Percentiles rank a stretch among this genome's conserved stretches.
Conservation (phyloP, 35 echinoderm and acorn worm species). For the Lytechinus variegatus region DNA sequence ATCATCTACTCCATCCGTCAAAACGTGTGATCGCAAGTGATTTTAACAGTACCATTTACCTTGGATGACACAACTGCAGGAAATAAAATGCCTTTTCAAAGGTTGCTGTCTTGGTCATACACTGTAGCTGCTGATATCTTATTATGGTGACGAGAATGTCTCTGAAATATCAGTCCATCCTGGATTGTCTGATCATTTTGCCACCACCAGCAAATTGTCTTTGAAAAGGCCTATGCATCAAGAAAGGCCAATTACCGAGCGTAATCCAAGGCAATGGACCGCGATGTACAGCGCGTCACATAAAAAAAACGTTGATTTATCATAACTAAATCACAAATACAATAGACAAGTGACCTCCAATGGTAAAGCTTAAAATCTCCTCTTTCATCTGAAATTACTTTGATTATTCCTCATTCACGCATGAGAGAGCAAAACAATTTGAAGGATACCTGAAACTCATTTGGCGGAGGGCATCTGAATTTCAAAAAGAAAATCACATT, state of each 20-base stretch:
- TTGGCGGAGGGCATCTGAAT: too few relatives aligned
- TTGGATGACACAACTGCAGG: neutral
- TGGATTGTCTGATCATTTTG: conserved; percentile 48
- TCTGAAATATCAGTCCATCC: neutral
- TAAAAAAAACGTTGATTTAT: too few relatives aligned
- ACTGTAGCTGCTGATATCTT: conserved; percentile 30
- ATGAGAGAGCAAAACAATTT: too few relatives aligned
- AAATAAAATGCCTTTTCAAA: neutral
- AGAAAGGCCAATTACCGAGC: neutral
- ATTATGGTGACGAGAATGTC: conserved; percentile 14
- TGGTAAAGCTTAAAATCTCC: too few relatives aligned
- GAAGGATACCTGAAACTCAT: too few relatives aligned
- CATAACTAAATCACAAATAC: too few relatives aligned
- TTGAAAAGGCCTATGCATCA: conserved; percentile 29
- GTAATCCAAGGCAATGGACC: neutral
- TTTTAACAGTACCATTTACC: conserved; percentile 26
- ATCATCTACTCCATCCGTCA: conserved; percentile 32
- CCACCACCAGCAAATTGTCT: conserved; percentile 27
- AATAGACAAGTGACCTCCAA: too few relatives aligned
- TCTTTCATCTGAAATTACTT: too few relatives aligned
- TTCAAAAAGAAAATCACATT: too few relatives aligned
- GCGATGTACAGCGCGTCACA: too few relatives aligned
- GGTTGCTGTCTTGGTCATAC: conserved; percentile 38
- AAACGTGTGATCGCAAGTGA: conserved; percentile 58
- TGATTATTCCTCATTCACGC: too few relatives aligned